phyloP scores from a whole-genome alignment of 2,113 vertebrate species.

The Rhinoderma darwinii region DNA sequence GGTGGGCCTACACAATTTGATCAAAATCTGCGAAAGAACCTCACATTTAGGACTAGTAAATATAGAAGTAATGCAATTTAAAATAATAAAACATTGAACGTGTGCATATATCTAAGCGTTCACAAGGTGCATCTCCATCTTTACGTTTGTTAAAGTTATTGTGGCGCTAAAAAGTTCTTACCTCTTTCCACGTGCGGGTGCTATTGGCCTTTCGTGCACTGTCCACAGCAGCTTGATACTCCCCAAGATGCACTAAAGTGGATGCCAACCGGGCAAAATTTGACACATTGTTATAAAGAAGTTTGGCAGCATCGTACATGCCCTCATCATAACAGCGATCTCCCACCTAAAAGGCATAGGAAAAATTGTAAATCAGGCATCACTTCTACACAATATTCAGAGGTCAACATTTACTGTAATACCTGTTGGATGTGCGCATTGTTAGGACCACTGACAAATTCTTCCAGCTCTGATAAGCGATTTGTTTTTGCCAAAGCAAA shows the following conservation, averaged over 20 bases:
- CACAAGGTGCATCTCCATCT: too few species aligned
- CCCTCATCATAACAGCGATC: conserved; percentile 88
- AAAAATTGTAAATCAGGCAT: neutral
- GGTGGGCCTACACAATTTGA: too few species aligned
- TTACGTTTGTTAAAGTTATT: too few species aligned
- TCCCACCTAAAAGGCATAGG: conserved; percentile 76
- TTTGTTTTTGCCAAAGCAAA: conserved; percentile 92
- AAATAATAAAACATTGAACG: neutral
- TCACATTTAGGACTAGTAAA: too few species aligned
- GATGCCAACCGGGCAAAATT: conserved; percentile 90
- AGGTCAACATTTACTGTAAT: neutral
- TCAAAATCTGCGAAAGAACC: too few species aligned
- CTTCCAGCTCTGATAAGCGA: conserved; percentile 87
- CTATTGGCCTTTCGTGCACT: conserved; percentile 89
- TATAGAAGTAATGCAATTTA: too few species aligned
- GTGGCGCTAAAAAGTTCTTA: conserved; percentile 60
- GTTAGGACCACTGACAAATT: conserved; percentile 89
- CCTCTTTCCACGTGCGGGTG: conserved; percentile 92
- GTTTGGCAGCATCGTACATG: conserved; percentile 88
- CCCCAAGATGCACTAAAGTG: conserved; percentile 85
- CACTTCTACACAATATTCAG: neutral
- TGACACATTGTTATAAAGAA: conserved; percentile 88
- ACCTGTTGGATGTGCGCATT: conserved; percentile 94
- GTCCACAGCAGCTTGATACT: conserved; percentile 92
- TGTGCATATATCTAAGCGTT: neutral